Evolutionary conservation across 1,140 invertebrate genomes (phyloP).

Genomic region (Drosophila leontia): DNA sequence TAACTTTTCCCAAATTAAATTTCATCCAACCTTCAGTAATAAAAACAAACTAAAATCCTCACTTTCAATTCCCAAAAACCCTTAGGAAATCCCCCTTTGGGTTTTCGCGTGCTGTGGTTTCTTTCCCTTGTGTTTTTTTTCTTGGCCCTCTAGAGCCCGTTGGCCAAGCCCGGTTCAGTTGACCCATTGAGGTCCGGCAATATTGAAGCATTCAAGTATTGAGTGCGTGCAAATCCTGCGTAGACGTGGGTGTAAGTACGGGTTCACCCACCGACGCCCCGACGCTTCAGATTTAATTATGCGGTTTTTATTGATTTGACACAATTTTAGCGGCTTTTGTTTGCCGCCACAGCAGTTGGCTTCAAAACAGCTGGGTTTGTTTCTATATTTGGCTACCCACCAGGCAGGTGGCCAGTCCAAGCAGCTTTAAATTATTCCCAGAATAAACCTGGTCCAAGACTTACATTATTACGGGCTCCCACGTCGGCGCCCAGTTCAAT

Average conservation of each 20-base stretch:
- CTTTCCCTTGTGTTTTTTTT: background rate
- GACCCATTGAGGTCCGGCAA: constrained; percentile 52
- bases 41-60: background rate
- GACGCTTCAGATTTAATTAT: constrained; percentile 77
- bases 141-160: constrained; percentile 10
- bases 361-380: constrained; percentile 45
- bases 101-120: constrained; percentile 24
- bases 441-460: constrained; percentile 83
- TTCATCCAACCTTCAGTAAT: background rate
- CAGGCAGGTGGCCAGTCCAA: constrained; percentile 17
- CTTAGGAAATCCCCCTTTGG: constrained; percentile 43
- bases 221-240: constrained; percentile 58
- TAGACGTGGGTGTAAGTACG: constrained; percentile 38
- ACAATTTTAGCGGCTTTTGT: constrained; percentile 74
- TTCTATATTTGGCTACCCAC: constrained; percentile 26
- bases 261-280: constrained; percentile 51
- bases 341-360: constrained; percentile 11
- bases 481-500: constrained; percentile 96
- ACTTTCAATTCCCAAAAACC: constrained; percentile 1
- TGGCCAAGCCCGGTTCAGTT: constrained; percentile 72
- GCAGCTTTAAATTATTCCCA: constrained; percentile 42
- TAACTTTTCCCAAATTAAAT: background rate
- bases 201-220: constrained; percentile 30
- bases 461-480: constrained; percentile 94
- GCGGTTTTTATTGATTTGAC: constrained; percentile 84